A percentile compares a stretch with the other conserved stretches of the same genome.
These are phyloP conservation scores for Heterodera filipjevi DNA, from an alignment of 2,888 invertebrate genomes.

Conservation along the genomic window DNA sequence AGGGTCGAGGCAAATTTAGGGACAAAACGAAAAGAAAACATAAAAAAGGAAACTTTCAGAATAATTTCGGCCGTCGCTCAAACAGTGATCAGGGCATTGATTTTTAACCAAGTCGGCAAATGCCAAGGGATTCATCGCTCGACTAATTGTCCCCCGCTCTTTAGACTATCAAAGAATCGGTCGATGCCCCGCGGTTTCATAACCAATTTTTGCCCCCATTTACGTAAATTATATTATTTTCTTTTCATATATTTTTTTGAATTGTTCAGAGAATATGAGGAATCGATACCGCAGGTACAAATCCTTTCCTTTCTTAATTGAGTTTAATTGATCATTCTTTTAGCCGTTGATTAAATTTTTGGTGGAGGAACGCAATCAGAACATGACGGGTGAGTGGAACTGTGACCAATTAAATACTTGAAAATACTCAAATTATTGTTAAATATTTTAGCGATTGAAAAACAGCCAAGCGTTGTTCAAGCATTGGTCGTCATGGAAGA, in stretches of 20 bases:
- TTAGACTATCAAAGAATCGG: slow-evolving; percentile 76
- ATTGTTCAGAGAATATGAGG: slow-evolving; percentile 39
- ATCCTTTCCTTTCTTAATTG: not conserved
- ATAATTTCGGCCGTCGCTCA: slow-evolving; percentile 59
- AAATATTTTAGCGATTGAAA: slow-evolving; percentile 29
- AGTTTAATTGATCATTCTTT: not conserved
- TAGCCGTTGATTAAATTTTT: slow-evolving; percentile 21
- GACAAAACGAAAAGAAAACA: not conserved
- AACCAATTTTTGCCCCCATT: slow-evolving; percentile 56
- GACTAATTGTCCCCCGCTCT: not conserved
- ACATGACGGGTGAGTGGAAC: slow-evolving; percentile 18
- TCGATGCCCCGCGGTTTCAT: slow-evolving; percentile 62
- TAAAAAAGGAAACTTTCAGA: slow-evolving; percentile 7
- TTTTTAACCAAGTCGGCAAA: slow-evolving; percentile 73
- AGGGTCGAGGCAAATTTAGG: slow-evolving; percentile 35
- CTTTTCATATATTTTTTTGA: not conserved
- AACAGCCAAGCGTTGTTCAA: slow-evolving; percentile 61
- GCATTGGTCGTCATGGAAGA: slow-evolving; percentile 49
- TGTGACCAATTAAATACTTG: not conserved
- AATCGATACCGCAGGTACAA: slow-evolving; percentile 28
- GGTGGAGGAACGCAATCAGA: slow-evolving; percentile 26
- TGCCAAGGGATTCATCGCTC: not conserved
- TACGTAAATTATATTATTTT: slow-evolving; percentile 14
- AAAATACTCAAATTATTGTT: too few species aligned
- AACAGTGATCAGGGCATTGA: slow-evolving; percentile 76